Conservation (phyloP, 1,140 invertebrate genomes). For the Tetramorium parvispinum region DNA sequence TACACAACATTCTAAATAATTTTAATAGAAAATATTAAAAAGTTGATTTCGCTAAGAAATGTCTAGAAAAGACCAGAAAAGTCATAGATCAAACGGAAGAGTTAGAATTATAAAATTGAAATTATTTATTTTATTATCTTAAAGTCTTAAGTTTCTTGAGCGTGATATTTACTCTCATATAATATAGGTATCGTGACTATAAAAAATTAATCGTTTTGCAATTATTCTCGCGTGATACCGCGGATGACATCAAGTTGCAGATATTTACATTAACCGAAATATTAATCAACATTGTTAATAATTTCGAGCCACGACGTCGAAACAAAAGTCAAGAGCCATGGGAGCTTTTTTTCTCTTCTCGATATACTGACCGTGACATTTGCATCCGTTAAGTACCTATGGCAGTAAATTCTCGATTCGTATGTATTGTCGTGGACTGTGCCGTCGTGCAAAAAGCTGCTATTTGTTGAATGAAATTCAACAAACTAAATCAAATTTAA, state of each 20-base stretch:
- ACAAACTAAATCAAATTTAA: neutral
- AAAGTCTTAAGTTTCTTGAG: neutral
- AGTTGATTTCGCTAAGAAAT: too few relatives aligned
- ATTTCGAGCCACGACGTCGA: slow-evolving; percentile 24
- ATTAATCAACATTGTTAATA: slow-evolving; percentile 20
- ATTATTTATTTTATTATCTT: too few relatives aligned
- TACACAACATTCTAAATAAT: neutral
- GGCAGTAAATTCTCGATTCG: neutral
- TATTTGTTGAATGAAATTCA: too few relatives aligned
- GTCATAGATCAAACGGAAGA: too few relatives aligned
- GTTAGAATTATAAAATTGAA: too few relatives aligned
- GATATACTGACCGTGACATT: slow-evolving; percentile 6
- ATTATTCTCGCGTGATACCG: neutral
- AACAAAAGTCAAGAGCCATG: slow-evolving; percentile 27
- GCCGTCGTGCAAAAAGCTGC: neutral
- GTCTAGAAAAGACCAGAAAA: too few relatives aligned
- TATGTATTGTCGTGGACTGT: neutral
- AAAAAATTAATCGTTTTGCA: neutral
- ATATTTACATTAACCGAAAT: slow-evolving; percentile 25
- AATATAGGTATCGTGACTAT: neutral
- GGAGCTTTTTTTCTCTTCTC: slow-evolving; percentile 6
- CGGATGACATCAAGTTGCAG: slow-evolving; percentile 45
- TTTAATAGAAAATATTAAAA: neutral
- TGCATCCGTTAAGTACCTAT: neutral
- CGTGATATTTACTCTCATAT: neutral